Evolutionary conservation across 2,797 vertebrate species (phyloP).

Genomic region (Gymnothorax reevesii): DNA sequence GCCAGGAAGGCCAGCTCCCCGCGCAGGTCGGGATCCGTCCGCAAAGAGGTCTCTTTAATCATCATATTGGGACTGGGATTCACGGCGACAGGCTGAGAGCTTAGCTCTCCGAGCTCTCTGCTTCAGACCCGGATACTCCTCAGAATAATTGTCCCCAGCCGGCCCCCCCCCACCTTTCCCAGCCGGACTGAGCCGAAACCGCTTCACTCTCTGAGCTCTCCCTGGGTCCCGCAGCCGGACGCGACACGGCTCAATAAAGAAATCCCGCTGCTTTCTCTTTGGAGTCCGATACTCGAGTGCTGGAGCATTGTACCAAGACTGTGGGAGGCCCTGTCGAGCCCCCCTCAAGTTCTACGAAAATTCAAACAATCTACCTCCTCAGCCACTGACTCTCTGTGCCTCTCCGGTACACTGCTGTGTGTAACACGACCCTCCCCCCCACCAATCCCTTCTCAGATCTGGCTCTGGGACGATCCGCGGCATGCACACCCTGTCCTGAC

Average conservation of each 20-base stretch:
- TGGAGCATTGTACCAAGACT: conserved; percentile 69
- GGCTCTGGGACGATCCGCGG: conserved; percentile 73
- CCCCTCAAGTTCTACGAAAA: conserved; percentile 60
- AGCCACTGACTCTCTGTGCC: conserved; percentile 74
- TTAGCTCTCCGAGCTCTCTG: not conserved
- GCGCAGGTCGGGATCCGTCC: conserved; percentile 93
- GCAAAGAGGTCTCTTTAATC: conserved; percentile 96
- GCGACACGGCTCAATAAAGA: conserved; percentile 38
- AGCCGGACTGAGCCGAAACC: conserved; percentile 5
- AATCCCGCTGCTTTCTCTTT: conserved; percentile 67
- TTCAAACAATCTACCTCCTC: conserved; percentile 72
- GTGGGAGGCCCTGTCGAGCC: conserved; percentile 43
- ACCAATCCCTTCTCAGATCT: conserved; percentile 79
- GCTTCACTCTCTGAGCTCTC: conserved; percentile 43
- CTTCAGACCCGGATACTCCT: conserved; percentile 30
- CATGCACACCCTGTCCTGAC: conserved; percentile 71
- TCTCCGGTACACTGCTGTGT: conserved; percentile 81
- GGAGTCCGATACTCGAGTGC: conserved; percentile 62
- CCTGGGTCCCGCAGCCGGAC: conserved; percentile 56
- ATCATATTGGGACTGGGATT: conserved; percentile 81
- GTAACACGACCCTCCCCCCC: conserved; percentile 89
- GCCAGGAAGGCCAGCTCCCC: conserved; percentile 98
- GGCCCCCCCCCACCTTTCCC: conserved; percentile 12
- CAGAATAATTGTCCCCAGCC: conserved; percentile 36
- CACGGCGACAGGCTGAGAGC: not conserved